Evolutionary conservation across 2,888 invertebrate species (phyloP).

Genomic region (Syrphus vitripennis): DNA sequence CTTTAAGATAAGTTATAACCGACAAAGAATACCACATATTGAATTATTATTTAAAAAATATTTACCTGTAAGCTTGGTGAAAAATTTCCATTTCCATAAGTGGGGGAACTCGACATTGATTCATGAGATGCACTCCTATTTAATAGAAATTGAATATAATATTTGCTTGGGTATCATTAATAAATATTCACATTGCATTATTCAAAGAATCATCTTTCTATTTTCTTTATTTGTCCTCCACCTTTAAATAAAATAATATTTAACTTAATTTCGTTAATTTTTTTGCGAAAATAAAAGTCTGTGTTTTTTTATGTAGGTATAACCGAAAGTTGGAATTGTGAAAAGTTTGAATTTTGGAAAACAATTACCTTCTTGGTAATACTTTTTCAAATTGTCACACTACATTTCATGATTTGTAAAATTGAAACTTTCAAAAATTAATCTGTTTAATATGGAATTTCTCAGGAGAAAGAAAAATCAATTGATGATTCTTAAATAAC

Average conservation of each 20-base stretch:
- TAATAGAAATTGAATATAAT: not conserved
- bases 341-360: no score
- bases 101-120: constrained; percentile 75
- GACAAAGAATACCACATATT: no score
- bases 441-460: not conserved
- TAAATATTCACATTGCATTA: not conserved
- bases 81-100: constrained; percentile 74
- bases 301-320: not conserved
- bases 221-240: not conserved
- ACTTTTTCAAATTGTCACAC: no score
- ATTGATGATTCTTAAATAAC: not conserved
- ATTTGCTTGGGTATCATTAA: not conserved
- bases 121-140: constrained; percentile 73
- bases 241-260: not conserved
- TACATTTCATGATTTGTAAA: no score
- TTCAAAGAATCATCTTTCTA: not conserved
- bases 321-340: no score
- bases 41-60: not conserved
- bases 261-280: not conserved
- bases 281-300: not conserved
- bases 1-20: no score
- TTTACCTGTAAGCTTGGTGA: constrained; percentile 75
- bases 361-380: no score
- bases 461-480: not conserved
- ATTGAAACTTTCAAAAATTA: no score